Base-by-base conservation (phyloP, 1,140 invertebrate genomes). In the Geopemphigus sp. region DNA sequence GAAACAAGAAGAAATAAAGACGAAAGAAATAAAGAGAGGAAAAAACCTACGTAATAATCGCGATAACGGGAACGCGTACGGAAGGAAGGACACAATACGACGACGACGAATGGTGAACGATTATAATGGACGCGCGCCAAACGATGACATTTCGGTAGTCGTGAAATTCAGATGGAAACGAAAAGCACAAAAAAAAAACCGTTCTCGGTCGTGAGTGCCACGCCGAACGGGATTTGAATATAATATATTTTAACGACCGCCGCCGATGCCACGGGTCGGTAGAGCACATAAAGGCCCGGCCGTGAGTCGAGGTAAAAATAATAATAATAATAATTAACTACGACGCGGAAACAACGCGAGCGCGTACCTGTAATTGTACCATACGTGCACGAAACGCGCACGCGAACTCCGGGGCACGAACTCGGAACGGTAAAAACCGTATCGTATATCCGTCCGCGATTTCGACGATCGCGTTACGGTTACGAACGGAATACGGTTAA, bases 111-210 rank as follows among this genome's bases (percentile, higher is more conserved):
- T n/a, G n/a, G 19, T 47, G 26, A 2, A 14, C 17, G 19, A 17
- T n/a, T 24, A 29, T 72, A 32, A 54, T 29, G 68, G 47, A 72
- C 45, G 24, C 54, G 68, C 15, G 68, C 68, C 17, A 29, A 53
- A 72, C 50, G 50, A 26, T 15, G 68, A 54, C 26, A 72, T 72
- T 72, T 72, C 68, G 17, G 68, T 54, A 54, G 68, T 72, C 68
- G 68, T 68, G 66, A 68, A 54, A 29, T 53, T 53, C 68, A 4
- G 24, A 54, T n/a, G 17, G 14, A 50, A 26, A 6, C 26, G 24
- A 50, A 50, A 50, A 50, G 12, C 12, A 39, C 8, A 50, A 50
- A 8, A 50, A 50, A 6, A 57, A 24, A 6, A 29, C 53, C 39
- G 39, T 50, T 3, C 17, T 3, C 5, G 5, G 12, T 72, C 68